Evolutionary conservation across 2,888 invertebrate genomes (phyloP).

Genomic region (Sisyra nigra): DNA sequence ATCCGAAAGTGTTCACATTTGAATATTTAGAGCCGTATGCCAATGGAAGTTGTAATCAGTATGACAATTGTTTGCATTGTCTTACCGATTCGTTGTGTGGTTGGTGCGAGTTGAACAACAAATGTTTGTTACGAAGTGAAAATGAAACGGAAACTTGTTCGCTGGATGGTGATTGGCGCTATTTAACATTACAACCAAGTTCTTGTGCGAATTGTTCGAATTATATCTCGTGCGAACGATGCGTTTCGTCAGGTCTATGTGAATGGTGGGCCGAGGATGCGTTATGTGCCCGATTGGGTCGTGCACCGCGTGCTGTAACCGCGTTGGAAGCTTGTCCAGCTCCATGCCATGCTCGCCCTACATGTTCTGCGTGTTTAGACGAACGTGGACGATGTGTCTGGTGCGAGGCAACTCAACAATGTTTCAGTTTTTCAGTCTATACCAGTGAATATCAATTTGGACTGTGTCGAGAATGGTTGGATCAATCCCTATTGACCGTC

Average conservation of each 20-base stretch:
- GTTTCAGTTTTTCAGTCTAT: slow-evolving; percentile 91
- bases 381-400: slow-evolving; percentile 83
- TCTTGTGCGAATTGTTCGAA: slow-evolving; percentile 81
- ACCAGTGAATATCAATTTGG: slow-evolving; percentile 90
- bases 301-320: slow-evolving; percentile 43
- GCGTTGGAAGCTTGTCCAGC: slow-evolving; percentile 52
- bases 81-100: slow-evolving; percentile 78
- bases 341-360: slow-evolving; percentile 60
- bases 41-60: slow-evolving; percentile 52
- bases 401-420: slow-evolving; percentile 85
- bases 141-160: slow-evolving; percentile 49
- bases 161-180: slow-evolving; percentile 49
- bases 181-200: slow-evolving; percentile 64
- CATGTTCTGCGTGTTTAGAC: slow-evolving; percentile 70
- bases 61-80: slow-evolving; percentile 75
- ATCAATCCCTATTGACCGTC: slow-evolving; percentile 41
- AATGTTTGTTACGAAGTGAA: slow-evolving; percentile 48
- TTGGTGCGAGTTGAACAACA: slow-evolving; percentile 71
- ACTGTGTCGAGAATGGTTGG: slow-evolving; percentile 83
- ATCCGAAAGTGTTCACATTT: slow-evolving; percentile 70
- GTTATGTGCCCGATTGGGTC: slow-evolving; percentile 65
- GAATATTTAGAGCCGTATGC: slow-evolving; percentile 81
- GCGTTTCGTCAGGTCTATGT: slow-evolving; percentile 60
- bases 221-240: slow-evolving; percentile 74
- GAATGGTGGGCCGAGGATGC: slow-evolving; percentile 91